These are phyloP conservation scores for Mellilla xanthometata DNA, from an alignment of 2,888 invertebrate genomes.

Conservation along the genomic window DNA sequence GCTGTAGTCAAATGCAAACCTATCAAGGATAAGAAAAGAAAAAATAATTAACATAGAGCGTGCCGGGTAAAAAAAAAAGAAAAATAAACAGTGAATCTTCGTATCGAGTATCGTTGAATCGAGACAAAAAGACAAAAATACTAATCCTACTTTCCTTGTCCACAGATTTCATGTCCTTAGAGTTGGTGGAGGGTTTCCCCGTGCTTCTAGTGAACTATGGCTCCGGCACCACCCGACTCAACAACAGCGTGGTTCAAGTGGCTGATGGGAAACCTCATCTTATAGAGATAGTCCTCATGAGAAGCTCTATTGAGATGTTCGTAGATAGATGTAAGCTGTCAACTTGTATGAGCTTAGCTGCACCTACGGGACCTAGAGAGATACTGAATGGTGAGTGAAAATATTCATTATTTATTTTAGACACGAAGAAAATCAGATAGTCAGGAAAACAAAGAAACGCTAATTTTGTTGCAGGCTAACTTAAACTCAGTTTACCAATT, in stretches of 20 bases:
- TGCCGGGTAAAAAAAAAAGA: no score
- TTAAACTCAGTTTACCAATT: no score
- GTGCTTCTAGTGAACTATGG: constrained; percentile 94
- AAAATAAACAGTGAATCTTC: no score
- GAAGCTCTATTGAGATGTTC: constrained; percentile 87
- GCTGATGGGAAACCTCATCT: constrained; percentile 94
- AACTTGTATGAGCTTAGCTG: constrained; percentile 87
- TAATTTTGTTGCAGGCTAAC: no score
- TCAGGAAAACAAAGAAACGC: no score
- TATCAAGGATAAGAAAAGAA: no score
- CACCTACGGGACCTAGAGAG: constrained; percentile 87
- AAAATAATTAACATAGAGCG: no score
- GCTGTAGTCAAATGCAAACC: no score
- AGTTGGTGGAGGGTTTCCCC: constrained; percentile 92
- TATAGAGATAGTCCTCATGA: constrained; percentile 89
- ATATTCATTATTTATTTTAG: no score
- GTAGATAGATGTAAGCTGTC: constrained; percentile 89
- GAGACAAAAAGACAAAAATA: no score
- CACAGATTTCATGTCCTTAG: constrained; percentile 94
- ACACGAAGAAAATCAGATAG: no score
- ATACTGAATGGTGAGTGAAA: constrained; percentile 85
- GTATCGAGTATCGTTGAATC: no score
- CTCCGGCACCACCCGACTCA: constrained; percentile 88
- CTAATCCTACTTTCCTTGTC: constrained; percentile 23
- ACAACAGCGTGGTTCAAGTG: constrained; percentile 87